These are phyloP conservation scores for Paragorgia papillata DNA, from an alignment of 92 coral and sea anemone genomes.

Conservation along the genomic window DNA sequence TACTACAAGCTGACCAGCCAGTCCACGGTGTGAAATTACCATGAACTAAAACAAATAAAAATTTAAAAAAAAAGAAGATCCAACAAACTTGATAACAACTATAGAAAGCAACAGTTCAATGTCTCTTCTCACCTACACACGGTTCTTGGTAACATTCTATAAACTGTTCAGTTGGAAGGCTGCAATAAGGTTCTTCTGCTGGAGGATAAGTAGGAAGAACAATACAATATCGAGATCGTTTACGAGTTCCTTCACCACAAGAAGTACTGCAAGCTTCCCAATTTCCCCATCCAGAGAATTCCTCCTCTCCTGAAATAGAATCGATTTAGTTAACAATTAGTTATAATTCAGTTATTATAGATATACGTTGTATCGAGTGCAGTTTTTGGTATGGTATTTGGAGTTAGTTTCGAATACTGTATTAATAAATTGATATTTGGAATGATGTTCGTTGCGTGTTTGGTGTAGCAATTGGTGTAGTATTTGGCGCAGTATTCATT, in stretches of 20 bases:
- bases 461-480: too few relatives aligned
- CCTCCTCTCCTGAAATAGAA: constrained; percentile 14
- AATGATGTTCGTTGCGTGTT: too few relatives aligned
- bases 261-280: constrained; percentile 29
- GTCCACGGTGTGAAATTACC: constrained; percentile 58
- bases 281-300: constrained; percentile 24
- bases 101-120: too few relatives aligned
- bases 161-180: constrained; percentile 20
- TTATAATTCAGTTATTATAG: too few relatives aligned
- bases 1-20: constrained; percentile 44
- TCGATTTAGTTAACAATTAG: too few relatives aligned
- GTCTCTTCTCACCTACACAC: constrained; percentile 17
- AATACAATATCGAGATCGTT: constrained; percentile 31
- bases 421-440: too few relatives aligned
- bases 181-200: constrained; percentile 25
- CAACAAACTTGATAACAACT: neutral
- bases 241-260: constrained; percentile 24
- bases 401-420: too few relatives aligned
- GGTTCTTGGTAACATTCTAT: constrained; percentile 21
- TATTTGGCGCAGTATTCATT: too few relatives aligned
- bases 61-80: neutral
- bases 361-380: too few relatives aligned
- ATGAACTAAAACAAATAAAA: constrained; percentile 11
- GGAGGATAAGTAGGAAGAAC: constrained; percentile 27
- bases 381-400: too few relatives aligned